phyloP scores from a whole-genome alignment of 2,113 vertebrate genomes.

The Acanthochromis polyacanthus region DNA sequence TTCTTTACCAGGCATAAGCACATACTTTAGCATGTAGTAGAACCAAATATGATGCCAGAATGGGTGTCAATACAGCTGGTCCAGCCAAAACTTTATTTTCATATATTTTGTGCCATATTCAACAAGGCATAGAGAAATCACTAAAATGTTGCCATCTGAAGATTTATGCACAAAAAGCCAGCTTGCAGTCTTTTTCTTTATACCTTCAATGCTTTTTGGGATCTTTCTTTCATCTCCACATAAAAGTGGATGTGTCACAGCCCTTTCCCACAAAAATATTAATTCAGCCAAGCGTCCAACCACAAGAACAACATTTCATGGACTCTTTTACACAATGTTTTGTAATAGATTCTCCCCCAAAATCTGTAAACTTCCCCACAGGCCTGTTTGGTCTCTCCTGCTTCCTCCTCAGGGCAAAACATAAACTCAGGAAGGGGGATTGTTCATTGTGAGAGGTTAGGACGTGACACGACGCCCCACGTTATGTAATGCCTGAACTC shows the following conservation, averaged over 20 bases:
- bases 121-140: background rate
- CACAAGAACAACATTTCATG: constrained; percentile 26
- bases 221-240: constrained; percentile 31
- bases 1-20: background rate
- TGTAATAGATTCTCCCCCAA: constrained; percentile 45
- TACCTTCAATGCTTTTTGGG: background rate
- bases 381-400: constrained; percentile 73
- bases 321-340: constrained; percentile 51
- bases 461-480: constrained; percentile 67
- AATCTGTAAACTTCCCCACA: constrained; percentile 59
- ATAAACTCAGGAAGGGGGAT: constrained; percentile 82
- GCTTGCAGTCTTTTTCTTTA: background rate
- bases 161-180: background rate
- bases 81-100: background rate
- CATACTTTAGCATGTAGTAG: background rate
- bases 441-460: constrained; percentile 78
- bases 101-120: background rate
- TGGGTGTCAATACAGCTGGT: background rate
- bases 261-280: constrained; percentile 23
- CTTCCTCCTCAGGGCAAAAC: constrained; percentile 72
- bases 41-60: background rate
- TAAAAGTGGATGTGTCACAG: background rate
- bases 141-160: too few relatives aligned
- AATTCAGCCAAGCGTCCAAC: constrained; percentile 22
- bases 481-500: constrained; percentile 71